phyloP scores from a whole-genome alignment of 2,797 vertebrate species.

The Muscicapa comitata region DNA sequence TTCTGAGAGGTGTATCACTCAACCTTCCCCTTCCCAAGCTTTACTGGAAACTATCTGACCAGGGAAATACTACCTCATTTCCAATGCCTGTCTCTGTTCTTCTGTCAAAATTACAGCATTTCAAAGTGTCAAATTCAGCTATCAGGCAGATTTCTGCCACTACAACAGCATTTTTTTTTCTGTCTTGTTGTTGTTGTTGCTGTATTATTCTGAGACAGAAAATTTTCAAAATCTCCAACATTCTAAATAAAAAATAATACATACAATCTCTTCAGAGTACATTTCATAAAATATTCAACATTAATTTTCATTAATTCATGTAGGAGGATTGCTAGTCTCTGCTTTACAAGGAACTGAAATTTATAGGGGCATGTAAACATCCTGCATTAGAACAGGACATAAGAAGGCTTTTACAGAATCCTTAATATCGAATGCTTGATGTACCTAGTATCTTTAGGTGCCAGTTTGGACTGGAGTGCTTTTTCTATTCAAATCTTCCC shows the following conservation, averaged over 20 bases:
- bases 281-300: neutral
- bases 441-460: neutral
- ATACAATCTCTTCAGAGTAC: neutral
- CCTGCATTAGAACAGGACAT: neutral
- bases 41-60: neutral
- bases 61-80: neutral
- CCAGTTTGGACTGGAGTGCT: neutral
- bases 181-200: rapidly evolving
- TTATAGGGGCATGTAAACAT: neutral
- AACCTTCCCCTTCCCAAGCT: neutral
- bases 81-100: neutral
- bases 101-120: neutral
- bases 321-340: neutral
- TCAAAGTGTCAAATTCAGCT: neutral
- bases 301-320: neutral
- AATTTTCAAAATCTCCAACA: rapidly evolving
- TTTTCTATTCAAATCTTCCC: neutral
- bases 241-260: neutral
- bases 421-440: neutral
- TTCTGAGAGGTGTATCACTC: neutral
- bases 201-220: neutral
- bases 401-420: neutral
- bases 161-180: neutral
- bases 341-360: neutral
- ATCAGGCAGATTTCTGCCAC: neutral